A percentile compares a stretch with the other conserved stretches of the same genome.
Conservation (phyloP, 2,888 invertebrate genomes). For the Cheilosia soror region DNA sequence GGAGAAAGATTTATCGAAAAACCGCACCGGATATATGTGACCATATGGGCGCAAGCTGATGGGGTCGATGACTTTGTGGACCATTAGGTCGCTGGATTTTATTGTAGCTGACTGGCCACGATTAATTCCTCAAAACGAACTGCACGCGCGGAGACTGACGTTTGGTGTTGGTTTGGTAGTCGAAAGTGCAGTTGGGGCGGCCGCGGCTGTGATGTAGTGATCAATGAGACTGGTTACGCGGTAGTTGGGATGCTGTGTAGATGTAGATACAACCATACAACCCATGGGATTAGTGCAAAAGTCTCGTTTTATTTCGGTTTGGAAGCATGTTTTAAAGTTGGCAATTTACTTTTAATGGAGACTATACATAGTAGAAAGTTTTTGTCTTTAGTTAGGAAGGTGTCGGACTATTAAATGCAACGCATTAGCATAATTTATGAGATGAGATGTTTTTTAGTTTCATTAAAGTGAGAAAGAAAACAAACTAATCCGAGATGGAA, state of each 20-base stretch:
- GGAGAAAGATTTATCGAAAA: conserved; percentile 64
- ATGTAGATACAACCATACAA: not conserved
- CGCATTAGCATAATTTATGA: not conserved
- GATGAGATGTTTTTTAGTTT: not conserved
- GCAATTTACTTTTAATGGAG: conserved; percentile 21
- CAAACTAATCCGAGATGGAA: not conserved
- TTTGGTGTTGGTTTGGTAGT: conserved; percentile 5
- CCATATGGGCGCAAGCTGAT: conserved; percentile 60
- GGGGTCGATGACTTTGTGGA: conserved; percentile 69
- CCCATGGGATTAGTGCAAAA: conserved; percentile 18
- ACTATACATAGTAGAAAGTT: conserved; percentile 54
- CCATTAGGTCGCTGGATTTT: conserved; percentile 69
- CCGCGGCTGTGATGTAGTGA: conserved; percentile 19
- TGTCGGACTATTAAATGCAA: not conserved
- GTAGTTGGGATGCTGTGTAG: conserved; percentile 11
- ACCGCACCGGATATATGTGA: conserved; percentile 59
- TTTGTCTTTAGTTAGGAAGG: conserved; percentile 6
- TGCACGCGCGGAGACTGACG: conserved; percentile 46
- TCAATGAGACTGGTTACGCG: conserved; percentile 56
- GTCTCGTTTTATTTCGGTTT: conserved; percentile 15
- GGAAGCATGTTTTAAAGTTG: conserved; percentile 1
- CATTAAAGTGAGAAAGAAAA: too few species aligned
- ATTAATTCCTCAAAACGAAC: conserved; percentile 63
- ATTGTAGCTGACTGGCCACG: conserved; percentile 52
- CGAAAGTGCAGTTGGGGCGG: conserved; percentile 44